Base-by-base conservation (phyloP, 2,888 invertebrate species). In the Drosophila antonietae region DNA sequence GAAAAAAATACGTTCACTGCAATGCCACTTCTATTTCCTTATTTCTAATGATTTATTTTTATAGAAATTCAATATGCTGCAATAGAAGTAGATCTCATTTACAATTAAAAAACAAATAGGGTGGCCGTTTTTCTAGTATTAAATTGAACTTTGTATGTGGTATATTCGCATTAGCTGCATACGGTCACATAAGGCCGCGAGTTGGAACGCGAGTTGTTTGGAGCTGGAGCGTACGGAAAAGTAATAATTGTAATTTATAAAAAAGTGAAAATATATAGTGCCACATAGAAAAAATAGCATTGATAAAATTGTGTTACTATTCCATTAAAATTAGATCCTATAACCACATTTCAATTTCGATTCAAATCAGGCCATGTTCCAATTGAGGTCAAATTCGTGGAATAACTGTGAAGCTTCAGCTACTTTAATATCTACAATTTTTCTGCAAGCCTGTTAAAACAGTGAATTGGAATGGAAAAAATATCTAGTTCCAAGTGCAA, bases 191-290 rank as follows among this genome's bases (percentile, higher is more conserved):
- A 59, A 57, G 41, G 64, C 78, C 78, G 73, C 73, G 68, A 76
- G 78, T 73, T 76, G 75, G 73, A 73, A 76, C 75, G 75, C 68
- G 73, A 76, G 39, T 75, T 76, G 75, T 68, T 75, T 65, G 80
- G 66, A 78, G 64, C 37, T 63, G 75, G 61, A 65, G 64, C 47
- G 59, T 37, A 75, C 57, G 61, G 44, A 52, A 69, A 72, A 78
- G 80, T 80, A 80, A 75, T 72, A 46, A 47, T 58, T 53, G 39
- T 49, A 31, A 1, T 47, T 64, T 59, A 41, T 63, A 52, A 33
- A 33, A 52, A 31, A 56, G 56, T 72, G 61, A 8, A 65, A 55
- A 57, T 53, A 51, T 35, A 33, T 60, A 51, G 31, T 46, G 33
- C 28, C 20, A 60, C 2, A 53, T n/a, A 61, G 14, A 51, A 15